These are phyloP conservation scores for Chanos chanos DNA, from an alignment of 2,797 vertebrate species.

Conservation along the genomic window DNA sequence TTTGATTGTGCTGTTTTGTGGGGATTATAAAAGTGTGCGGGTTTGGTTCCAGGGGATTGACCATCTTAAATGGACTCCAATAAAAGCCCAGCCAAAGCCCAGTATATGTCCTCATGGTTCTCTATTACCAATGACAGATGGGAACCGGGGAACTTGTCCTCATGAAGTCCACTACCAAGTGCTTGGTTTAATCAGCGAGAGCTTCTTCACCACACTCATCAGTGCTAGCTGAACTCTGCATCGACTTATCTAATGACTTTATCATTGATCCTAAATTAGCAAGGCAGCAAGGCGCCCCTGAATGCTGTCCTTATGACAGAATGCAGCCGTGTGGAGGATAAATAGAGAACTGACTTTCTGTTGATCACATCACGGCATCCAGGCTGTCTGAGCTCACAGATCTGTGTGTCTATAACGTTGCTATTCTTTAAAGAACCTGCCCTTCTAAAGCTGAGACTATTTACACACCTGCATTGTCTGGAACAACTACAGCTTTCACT, in stretches of 20 bases:
- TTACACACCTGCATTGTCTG: too few species aligned
- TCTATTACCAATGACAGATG: too few species aligned
- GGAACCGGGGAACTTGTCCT: not conserved
- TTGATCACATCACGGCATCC: not conserved
- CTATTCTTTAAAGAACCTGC: too few species aligned
- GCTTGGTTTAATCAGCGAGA: slow-evolving; percentile 6
- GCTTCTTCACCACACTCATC: slow-evolving; percentile 9
- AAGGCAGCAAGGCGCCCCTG: slow-evolving; percentile 34
- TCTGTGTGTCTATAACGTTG: too few species aligned
- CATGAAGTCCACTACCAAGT: slow-evolving; percentile 1
- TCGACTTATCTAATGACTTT: slow-evolving; percentile 37
- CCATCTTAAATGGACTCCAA: slow-evolving; percentile 3
- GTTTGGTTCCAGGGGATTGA: not conserved
- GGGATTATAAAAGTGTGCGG: slow-evolving; percentile 8
- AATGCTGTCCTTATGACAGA: slow-evolving; percentile 11
- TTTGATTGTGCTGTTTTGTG: slow-evolving; percentile 20
- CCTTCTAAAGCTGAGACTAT: too few species aligned
- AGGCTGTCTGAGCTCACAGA: too few species aligned
- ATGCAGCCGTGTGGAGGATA: slow-evolving; percentile 16
- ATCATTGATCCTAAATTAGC: slow-evolving; percentile 39
- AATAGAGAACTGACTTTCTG: slow-evolving; percentile 15
- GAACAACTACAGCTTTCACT: too few species aligned
- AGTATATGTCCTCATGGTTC: too few species aligned
- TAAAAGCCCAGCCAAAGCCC: slow-evolving; percentile 4
- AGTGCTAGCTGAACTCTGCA: slow-evolving; percentile 5